phyloP scores from a whole-genome alignment of 2,888 invertebrate genomes.

The Scaptomyza polygonia region DNA sequence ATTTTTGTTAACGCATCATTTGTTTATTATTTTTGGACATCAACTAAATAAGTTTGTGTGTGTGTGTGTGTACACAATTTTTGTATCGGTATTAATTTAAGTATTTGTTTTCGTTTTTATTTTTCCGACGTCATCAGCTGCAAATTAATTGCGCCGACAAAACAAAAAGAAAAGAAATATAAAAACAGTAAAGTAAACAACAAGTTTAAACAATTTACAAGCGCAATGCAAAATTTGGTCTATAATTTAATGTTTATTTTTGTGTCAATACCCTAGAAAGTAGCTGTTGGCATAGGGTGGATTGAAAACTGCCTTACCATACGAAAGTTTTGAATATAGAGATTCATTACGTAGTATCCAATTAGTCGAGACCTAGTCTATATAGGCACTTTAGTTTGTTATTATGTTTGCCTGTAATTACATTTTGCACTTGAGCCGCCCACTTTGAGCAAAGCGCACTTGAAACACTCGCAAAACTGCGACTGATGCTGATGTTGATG shows the following conservation, averaged over 20 bases:
- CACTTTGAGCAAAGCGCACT: slow-evolving; percentile 48
- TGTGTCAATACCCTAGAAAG: slow-evolving; percentile 29
- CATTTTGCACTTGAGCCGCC: slow-evolving; percentile 31
- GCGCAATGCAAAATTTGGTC: slow-evolving; percentile 49
- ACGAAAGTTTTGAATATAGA: too few species aligned
- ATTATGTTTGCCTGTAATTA: slow-evolving; percentile 40
- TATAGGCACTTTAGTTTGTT: slow-evolving; percentile 9
- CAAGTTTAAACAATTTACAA: slow-evolving; percentile 52
- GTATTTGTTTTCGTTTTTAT: slow-evolving; percentile 51
- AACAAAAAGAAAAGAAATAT: slow-evolving; percentile 21
- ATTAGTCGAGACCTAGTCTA: neutral
- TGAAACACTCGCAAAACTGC: slow-evolving; percentile 34
- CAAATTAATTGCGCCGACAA: slow-evolving; percentile 63
- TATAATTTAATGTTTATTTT: slow-evolving; percentile 55
- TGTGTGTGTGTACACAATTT: slow-evolving; percentile 12
- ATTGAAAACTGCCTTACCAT: neutral
- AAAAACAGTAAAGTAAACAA: slow-evolving; percentile 55
- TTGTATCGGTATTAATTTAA: slow-evolving; percentile 22
- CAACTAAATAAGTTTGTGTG: slow-evolving; percentile 18
- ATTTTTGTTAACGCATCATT: slow-evolving; percentile 31
- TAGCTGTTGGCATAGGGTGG: neutral
- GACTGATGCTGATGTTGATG: slow-evolving; percentile 32
- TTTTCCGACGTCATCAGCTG: slow-evolving; percentile 66
- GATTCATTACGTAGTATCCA: slow-evolving; percentile 10
- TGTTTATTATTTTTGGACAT: slow-evolving; percentile 47